Percentiles rank a stretch among this genome's conserved stretches.
phyloP scores from a whole-genome alignment of 2,113 vertebrate genomes.

The Synchiropus splendidus region DNA sequence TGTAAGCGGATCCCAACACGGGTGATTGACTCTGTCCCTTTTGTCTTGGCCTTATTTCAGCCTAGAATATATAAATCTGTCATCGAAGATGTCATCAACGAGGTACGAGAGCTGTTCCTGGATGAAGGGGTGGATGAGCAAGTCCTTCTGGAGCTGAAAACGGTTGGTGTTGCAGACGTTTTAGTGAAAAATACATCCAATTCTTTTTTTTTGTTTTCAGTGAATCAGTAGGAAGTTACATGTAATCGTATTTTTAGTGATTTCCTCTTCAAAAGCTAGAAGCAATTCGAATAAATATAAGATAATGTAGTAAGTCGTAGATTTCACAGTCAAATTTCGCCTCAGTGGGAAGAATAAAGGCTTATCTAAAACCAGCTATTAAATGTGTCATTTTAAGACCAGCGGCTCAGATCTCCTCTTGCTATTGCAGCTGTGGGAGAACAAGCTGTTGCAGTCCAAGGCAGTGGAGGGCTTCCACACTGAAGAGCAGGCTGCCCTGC shows the following conservation, averaged over 20 bases:
- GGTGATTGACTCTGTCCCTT: not conserved
- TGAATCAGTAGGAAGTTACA: too few relatives aligned
- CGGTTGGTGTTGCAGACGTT: slow-evolving; percentile 61
- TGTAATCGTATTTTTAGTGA: too few relatives aligned
- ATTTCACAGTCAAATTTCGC: too few relatives aligned
- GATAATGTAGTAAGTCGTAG: too few relatives aligned
- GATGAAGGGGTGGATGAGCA: slow-evolving; percentile 97
- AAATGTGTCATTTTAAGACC: too few relatives aligned
- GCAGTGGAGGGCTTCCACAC: slow-evolving; percentile 96
- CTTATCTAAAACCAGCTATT: too few relatives aligned
- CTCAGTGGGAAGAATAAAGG: too few relatives aligned
- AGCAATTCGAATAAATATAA: too few relatives aligned
- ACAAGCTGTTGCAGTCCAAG: slow-evolving; percentile 94
- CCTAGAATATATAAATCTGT: slow-evolving; percentile 95
- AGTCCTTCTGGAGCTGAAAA: slow-evolving; percentile 93
- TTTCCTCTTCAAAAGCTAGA: too few relatives aligned
- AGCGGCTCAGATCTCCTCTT: too few relatives aligned
- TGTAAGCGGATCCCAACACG: not conserved
- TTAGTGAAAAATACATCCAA: too few relatives aligned
- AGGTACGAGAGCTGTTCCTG: slow-evolving; percentile 94
- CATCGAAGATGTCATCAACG: slow-evolving; percentile 97
- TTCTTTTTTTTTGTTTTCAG: too few relatives aligned
- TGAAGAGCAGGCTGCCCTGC: slow-evolving; percentile 85
- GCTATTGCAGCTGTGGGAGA: slow-evolving; percentile 86
- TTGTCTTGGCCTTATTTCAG: slow-evolving; percentile 52